These are phyloP conservation scores for Phorcus lineatus DNA, from an alignment of 2,888 invertebrate genomes.

Conservation along the genomic window DNA sequence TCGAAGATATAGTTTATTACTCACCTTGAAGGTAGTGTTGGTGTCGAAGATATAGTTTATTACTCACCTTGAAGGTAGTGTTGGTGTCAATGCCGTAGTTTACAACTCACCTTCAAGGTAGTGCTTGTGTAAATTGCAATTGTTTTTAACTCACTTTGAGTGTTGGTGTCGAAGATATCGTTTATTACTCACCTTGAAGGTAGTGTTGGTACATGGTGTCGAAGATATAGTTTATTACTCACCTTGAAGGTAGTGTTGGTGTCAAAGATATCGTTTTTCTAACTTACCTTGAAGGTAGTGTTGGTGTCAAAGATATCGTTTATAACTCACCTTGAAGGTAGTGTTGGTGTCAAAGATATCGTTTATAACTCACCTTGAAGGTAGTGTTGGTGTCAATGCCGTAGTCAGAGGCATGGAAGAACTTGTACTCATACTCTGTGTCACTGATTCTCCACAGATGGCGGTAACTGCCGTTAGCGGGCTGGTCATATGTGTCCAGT, in stretches of 20 bases:
- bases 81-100: slow-evolving; percentile 94
- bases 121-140: too few relatives aligned
- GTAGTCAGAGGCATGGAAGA: slow-evolving; percentile 87
- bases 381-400: slow-evolving; percentile 96
- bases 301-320: too few relatives aligned
- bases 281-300: slow-evolving; percentile 61
- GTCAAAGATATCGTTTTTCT: slow-evolving; percentile 93
- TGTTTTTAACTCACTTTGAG: too few relatives aligned
- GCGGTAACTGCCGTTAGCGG: slow-evolving; percentile 69
- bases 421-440: slow-evolving; percentile 68
- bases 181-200: slow-evolving; percentile 73
- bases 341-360: slow-evolving; percentile 90
- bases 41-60: too few relatives aligned
- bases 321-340: slow-evolving; percentile 85
- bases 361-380: slow-evolving; percentile 82
- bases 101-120: too few relatives aligned
- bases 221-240: too few relatives aligned
- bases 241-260: slow-evolving; percentile 94
- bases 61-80: too few relatives aligned
- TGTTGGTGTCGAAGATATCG: slow-evolving; percentile 90
- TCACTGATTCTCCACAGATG: slow-evolving; percentile 72
- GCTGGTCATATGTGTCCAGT: slow-evolving; percentile 70
- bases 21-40: too few relatives aligned
- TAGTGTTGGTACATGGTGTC: too few relatives aligned
- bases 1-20: too few relatives aligned